Conservation (phyloP, 2,797 vertebrate species). For the Staurois parvus region DNA sequence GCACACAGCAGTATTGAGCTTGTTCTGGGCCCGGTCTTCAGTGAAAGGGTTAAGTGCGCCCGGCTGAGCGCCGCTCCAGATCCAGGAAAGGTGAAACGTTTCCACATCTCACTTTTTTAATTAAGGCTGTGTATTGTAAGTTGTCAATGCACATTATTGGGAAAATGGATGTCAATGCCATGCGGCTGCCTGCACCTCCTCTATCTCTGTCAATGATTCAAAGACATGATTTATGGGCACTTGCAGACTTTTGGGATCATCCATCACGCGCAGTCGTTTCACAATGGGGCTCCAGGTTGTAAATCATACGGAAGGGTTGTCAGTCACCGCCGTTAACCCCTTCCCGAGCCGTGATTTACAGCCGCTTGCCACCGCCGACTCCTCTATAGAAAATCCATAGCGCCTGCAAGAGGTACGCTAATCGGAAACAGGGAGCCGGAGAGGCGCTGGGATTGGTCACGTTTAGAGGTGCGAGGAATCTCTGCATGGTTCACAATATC, state of each 20-base stretch:
- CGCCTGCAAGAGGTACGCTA: not conserved
- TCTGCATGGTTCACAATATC: too few relatives aligned
- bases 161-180: slow-evolving; percentile 99
- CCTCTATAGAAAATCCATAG: slow-evolving; percentile 29
- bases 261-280: slow-evolving; percentile 96
- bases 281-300: slow-evolving; percentile 97
- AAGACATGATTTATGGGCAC: slow-evolving; percentile 99
- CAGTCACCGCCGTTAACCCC: slow-evolving; percentile 99
- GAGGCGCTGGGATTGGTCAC: too few relatives aligned
- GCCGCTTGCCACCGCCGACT: slow-evolving; percentile 55
- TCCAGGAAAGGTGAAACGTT: slow-evolving; percentile 23
- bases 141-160: slow-evolving; percentile 99
- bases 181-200: slow-evolving; percentile 97
- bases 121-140: slow-evolving; percentile 99
- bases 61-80: not conserved
- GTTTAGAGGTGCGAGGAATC: too few relatives aligned
- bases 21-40: too few relatives aligned
- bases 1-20: too few relatives aligned
- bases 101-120: slow-evolving; percentile 86
- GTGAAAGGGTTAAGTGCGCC: slow-evolving; percentile 6
- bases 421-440: not conserved
- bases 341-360: slow-evolving; percentile 68
- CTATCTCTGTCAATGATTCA: slow-evolving; percentile 99
- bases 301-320: slow-evolving; percentile 99
- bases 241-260: slow-evolving; percentile 99